These are phyloP conservation scores for Glaucopsyche alexis DNA, from an alignment of 2,888 invertebrate species.

Conservation along the genomic window DNA sequence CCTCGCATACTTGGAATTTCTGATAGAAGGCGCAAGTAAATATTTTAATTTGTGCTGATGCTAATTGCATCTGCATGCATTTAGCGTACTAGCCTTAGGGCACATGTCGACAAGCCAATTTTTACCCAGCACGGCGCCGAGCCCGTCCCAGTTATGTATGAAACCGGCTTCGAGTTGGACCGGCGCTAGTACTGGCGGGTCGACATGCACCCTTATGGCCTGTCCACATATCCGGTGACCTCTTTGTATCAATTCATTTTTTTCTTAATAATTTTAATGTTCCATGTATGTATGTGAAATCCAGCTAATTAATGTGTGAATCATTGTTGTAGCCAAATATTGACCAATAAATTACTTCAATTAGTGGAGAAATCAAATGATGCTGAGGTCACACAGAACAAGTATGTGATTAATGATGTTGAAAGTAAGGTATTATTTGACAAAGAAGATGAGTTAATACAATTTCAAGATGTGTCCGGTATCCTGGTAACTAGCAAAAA, in stretches of 20 bases:
- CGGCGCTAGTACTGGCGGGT: too few relatives aligned
- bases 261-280: too few relatives aligned
- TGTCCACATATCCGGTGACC: neutral
- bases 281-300: too few relatives aligned
- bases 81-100: neutral
- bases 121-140: too few relatives aligned
- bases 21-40: slow-evolving; percentile 84
- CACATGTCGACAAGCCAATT: too few relatives aligned
- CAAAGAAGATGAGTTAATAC: slow-evolving; percentile 81
- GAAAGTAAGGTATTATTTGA: slow-evolving; percentile 79
- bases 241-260: neutral
- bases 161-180: too few relatives aligned
- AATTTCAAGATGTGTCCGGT: slow-evolving; percentile 83
- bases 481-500: slow-evolving; percentile 82
- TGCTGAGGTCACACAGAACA: slow-evolving; percentile 72
- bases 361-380: slow-evolving; percentile 84
- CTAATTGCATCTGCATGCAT: neutral
- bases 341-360: slow-evolving; percentile 83
- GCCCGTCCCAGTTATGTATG: too few relatives aligned
- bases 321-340: slow-evolving; percentile 76
- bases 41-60: neutral
- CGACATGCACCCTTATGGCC: neutral
- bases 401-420: slow-evolving; percentile 81
- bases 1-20: slow-evolving; percentile 88
- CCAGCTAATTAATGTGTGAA: slow-evolving; percentile 24